Base-by-base conservation (phyloP, 2,797 vertebrate species). In the Clarias fuscus region DNA sequence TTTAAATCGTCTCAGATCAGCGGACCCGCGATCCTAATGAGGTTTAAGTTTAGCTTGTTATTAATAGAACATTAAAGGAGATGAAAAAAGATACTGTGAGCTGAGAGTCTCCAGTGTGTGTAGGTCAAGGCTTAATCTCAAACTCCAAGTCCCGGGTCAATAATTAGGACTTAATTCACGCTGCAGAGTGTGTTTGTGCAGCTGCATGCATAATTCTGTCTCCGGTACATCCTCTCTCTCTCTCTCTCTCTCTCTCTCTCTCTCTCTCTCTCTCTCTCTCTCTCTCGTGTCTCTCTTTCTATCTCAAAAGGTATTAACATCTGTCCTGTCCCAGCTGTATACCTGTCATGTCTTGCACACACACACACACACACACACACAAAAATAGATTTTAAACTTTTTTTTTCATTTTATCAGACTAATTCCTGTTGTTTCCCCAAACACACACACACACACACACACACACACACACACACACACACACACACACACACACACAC, bases 11-110 rank as follows among this genome's bases (percentile, higher is more conserved):
- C 75, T 85, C 64, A 33, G 78, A 3, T 27, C 17, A 58, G 20
- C 4, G 24, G 40, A 73, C 64, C 18, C 43, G 33, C 10, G n/a
- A 80, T 56, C 8, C 30, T 53, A 62, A 73, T 72, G 43, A 81
- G 67, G 33, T 71, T 62, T 80, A 43, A 48, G 48, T 72, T 53
- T 64, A 73, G 68, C 68, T 71, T 85, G 78, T 37, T 33, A 77
- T 85, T 78, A 77, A 62, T 75, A 85, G 48, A 37, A 27, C 30
- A 72, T 83, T 48, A 14, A 11, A 56, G 58, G n/a, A 65, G n/a
- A 75, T 48, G 53, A 27, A 37, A 30, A 61, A 72, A 13, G 10
- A 59, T 58, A 1, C 82, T 27, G 24, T 61, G 56, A 71, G 76
- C 7, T 0, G 30, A 58, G 17, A 80, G 33, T 59, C 65, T 80